Percentiles rank a stretch among this genome's conserved stretches.
Conservation (phyloP, 2,797 vertebrate genomes). For the Onychomys torridus region DNA sequence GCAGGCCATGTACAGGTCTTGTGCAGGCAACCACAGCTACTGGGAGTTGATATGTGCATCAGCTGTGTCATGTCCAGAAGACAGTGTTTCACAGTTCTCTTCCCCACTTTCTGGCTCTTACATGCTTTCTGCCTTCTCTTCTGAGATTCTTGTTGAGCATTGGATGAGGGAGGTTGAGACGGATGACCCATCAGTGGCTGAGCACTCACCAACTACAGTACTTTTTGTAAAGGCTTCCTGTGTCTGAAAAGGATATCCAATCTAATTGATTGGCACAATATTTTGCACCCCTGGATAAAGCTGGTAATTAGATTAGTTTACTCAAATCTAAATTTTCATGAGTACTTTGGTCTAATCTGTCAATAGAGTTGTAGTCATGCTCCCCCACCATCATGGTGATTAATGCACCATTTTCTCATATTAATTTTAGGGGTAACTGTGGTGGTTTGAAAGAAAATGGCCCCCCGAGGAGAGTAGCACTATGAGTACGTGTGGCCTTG, state of each 20-base stretch:
- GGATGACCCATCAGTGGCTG: not conserved
- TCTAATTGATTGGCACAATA: not conserved
- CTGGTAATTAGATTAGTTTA: not conserved
- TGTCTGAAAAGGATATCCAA: not conserved
- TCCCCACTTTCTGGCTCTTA: not conserved
- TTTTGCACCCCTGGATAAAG: not conserved
- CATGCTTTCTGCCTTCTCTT: not conserved
- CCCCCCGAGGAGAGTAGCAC: not conserved
- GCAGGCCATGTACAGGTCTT: not conserved
- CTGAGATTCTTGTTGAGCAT: not conserved
- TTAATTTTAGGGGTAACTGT: not conserved
- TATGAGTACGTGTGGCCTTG: not conserved
- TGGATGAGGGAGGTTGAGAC: not conserved
- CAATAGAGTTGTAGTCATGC: not conserved
- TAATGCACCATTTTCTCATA: not conserved
- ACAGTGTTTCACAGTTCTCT: not conserved
- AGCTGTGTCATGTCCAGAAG: not conserved
- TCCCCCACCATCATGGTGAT: not conserved
- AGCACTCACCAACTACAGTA: not conserved
- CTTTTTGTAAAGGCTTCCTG: not conserved
- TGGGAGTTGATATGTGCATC: not conserved
- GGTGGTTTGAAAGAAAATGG: not conserved
- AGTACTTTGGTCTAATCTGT: not conserved
- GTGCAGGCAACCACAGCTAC: not conserved
- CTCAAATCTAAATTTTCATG: not conserved